phyloP scores from a whole-genome alignment of 2,888 invertebrate genomes.

The Lasius fuliginosus region DNA sequence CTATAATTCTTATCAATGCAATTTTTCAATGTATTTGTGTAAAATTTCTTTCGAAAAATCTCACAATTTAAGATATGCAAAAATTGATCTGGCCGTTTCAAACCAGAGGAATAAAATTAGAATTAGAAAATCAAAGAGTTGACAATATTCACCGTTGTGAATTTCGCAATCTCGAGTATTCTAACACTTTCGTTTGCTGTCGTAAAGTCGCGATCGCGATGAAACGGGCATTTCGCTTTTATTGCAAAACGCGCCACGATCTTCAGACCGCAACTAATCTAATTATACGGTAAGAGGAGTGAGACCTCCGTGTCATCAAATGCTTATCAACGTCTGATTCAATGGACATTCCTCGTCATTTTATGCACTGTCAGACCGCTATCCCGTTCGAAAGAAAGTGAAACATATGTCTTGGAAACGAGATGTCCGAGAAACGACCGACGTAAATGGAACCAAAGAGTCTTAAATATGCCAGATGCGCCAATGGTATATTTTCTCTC shows the following conservation, averaged over 20 bases:
- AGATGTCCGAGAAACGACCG: not conserved
- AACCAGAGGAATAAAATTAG: not conserved
- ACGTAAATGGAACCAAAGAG: not conserved
- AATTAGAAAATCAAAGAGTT: not conserved
- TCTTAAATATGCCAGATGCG: not conserved
- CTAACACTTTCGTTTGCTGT: conserved; percentile 12
- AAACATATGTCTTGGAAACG: not conserved
- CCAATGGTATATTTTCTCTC: not conserved
- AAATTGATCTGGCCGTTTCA: not conserved
- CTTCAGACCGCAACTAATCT: conserved; percentile 49
- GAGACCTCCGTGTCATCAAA: conserved; percentile 53
- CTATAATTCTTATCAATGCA: not conserved
- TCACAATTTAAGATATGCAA: not conserved
- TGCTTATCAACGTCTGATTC: conserved; percentile 12
- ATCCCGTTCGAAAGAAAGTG: conserved; percentile 35
- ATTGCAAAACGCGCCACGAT: conserved; percentile 37
- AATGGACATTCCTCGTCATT: conserved; percentile 29
- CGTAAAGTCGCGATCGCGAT: conserved; percentile 24
- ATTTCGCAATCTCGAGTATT: not conserved
- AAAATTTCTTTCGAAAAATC: not conserved
- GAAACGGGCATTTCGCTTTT: conserved; percentile 45
- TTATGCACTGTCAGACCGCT: not conserved
- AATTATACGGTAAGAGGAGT: conserved; percentile 61
- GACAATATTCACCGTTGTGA: not conserved
- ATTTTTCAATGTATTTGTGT: not conserved